phyloP scores from a whole-genome alignment of 2,113 vertebrate species.

The Lophura nycthemera region DNA sequence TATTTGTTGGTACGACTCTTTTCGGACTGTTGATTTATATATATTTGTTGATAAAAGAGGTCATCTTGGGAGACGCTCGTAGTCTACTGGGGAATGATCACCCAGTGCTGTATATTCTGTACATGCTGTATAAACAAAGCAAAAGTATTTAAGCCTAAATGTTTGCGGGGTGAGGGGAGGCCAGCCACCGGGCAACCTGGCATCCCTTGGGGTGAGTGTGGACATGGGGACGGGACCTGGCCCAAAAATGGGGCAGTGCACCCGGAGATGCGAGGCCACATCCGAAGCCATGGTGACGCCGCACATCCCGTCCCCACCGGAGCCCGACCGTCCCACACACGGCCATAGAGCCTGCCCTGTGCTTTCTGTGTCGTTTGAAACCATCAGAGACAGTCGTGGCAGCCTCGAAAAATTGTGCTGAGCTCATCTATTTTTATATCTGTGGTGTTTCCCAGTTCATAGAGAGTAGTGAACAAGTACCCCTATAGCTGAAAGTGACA shows the following conservation, averaged over 20 bases:
- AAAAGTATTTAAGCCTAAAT: slow-evolving; percentile 6
- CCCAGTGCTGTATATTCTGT: slow-evolving; percentile 47
- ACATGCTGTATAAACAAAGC: slow-evolving; percentile 55
- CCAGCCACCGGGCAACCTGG: neutral
- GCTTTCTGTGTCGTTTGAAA: slow-evolving; percentile 52
- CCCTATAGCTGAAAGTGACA: slow-evolving; percentile 57
- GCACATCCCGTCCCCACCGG: neutral
- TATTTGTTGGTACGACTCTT: slow-evolving; percentile 71
- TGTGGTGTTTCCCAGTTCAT: slow-evolving; percentile 73
- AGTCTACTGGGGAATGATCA: slow-evolving; percentile 41
- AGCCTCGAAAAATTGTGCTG: slow-evolving; percentile 64
- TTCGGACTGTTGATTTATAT: slow-evolving; percentile 52
- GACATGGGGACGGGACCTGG: neutral
- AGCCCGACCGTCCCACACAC: neutral
- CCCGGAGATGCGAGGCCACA: neutral
- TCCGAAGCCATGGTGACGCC: neutral
- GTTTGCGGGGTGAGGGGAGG: neutral
- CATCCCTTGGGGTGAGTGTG: neutral
- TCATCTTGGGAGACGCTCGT: slow-evolving; percentile 42
- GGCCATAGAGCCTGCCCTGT: slow-evolving; percentile 46
- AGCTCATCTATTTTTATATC: slow-evolving; percentile 77
- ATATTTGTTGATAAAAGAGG: slow-evolving; percentile 57
- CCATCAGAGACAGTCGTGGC: slow-evolving; percentile 55
- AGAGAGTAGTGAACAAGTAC: slow-evolving; percentile 62
- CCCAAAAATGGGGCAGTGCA: neutral